phyloP scores from a whole-genome alignment of 2,797 vertebrate species.

The Sternarchorhynchus goeldii region DNA sequence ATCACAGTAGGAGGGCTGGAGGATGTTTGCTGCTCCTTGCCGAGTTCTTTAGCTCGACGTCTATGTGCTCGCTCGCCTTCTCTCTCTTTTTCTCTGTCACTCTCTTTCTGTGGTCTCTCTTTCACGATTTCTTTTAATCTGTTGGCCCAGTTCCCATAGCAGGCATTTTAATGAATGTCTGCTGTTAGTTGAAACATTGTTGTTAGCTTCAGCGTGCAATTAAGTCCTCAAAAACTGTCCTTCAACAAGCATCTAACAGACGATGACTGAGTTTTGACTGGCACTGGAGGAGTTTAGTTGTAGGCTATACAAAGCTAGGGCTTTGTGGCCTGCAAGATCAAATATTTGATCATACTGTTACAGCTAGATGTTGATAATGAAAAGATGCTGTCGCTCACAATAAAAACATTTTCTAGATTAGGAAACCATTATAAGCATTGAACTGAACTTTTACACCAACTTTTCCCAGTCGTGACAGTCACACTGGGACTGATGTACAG shows the following conservation, averaged over 20 bases:
- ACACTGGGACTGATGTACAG: neutral
- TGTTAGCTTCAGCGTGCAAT: slow-evolving; percentile 49
- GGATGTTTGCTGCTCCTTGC: slow-evolving; percentile 40
- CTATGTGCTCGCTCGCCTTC: slow-evolving; percentile 19
- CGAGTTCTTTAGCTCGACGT: slow-evolving; percentile 18
- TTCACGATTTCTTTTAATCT: neutral
- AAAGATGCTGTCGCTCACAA: neutral
- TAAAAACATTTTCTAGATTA: neutral
- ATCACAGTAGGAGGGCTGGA: slow-evolving; percentile 45
- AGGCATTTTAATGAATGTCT: slow-evolving; percentile 40
- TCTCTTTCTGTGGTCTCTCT: neutral
- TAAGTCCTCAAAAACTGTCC: slow-evolving; percentile 47
- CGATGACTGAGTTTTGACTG: slow-evolving; percentile 40
- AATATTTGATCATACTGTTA: neutral
- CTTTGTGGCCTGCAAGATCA: neutral
- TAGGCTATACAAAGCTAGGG: slow-evolving; percentile 21
- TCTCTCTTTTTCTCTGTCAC: neutral
- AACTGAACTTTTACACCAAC: neutral
- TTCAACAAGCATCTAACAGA: slow-evolving; percentile 41
- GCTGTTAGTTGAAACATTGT: slow-evolving; percentile 44
- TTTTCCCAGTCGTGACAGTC: neutral
- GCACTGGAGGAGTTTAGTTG: slow-evolving; percentile 38
- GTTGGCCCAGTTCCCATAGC: slow-evolving; percentile 19
- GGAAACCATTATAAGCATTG: too few species aligned
- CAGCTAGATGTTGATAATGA: neutral